These are phyloP conservation scores for Pristionchus arcanus DNA, from an alignment of 2,888 invertebrate species.

Conservation along the genomic window DNA sequence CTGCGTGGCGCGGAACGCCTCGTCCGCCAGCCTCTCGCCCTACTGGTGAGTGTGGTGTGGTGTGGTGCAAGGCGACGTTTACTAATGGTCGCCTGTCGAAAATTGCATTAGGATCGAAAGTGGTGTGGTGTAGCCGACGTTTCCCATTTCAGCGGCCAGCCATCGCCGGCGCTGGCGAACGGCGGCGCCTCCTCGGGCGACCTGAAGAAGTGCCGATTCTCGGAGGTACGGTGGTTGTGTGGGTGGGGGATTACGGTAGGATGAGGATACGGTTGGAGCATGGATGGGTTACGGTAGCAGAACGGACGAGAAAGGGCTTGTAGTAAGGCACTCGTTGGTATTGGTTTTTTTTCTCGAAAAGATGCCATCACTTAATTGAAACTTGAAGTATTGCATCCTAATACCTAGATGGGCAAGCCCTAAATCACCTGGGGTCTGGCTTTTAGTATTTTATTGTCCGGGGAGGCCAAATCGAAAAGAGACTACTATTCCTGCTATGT, in stretches of 20 bases:
- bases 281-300: no score
- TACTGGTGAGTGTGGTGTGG: conserved; percentile 49
- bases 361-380: background rate
- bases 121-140: conserved; percentile 19
- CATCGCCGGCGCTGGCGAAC: background rate
- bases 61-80: background rate
- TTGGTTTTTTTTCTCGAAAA: background rate
- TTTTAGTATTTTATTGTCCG: no score
- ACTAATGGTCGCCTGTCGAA: background rate
- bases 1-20: background rate
- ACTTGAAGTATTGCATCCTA: background rate
- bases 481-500: no score
- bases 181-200: background rate
- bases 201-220: conserved; percentile 48
- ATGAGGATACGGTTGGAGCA: background rate
- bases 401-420: background rate
- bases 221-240: conserved; percentile 24
- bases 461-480: no score
- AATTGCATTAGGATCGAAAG: background rate
- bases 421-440: background rate
- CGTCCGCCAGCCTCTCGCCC: conserved; percentile 52
- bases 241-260: conserved; percentile 3
- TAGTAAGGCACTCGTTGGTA: background rate
- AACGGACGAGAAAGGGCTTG: no score
- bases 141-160: conserved; percentile 47